Conservation (phyloP, 2,888 invertebrate species). For the Phaonia tiefii region DNA sequence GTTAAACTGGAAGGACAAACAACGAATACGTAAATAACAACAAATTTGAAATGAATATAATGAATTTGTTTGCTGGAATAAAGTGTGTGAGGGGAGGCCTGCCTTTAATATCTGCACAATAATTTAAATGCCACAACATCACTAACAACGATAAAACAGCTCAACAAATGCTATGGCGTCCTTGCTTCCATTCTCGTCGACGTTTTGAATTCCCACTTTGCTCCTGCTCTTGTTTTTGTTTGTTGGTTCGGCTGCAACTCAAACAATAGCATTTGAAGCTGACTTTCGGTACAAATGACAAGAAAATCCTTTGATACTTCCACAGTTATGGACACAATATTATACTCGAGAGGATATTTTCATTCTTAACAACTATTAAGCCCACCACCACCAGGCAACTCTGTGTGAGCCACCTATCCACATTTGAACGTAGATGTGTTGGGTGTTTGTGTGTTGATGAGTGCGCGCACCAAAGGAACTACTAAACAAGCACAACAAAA, state of each 20-base stretch:
- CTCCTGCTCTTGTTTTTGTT: background rate
- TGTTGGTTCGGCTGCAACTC: conserved; percentile 39
- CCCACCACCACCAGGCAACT: conserved; percentile 5
- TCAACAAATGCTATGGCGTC: background rate
- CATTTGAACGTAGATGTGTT: background rate
- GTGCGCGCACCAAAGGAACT: background rate
- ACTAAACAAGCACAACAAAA: conserved; percentile 11
- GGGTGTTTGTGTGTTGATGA: too few relatives aligned
- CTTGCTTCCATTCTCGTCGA: background rate
- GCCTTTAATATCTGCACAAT: conserved; percentile 13
- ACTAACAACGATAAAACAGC: conserved; percentile 3
- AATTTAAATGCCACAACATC: conserved; percentile 23
- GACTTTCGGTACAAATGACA: conserved; percentile 57
- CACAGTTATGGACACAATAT: conserved; percentile 59
- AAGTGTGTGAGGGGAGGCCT: background rate
- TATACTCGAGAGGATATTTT: conserved; percentile 55
- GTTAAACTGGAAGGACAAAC: conserved; percentile 6
- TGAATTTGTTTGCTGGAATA: background rate
- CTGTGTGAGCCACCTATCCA: conserved; percentile 4
- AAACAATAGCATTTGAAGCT: conserved; percentile 45
- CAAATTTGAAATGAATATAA: conserved; percentile 14
- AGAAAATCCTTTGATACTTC: conserved; percentile 61
- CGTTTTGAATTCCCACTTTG: background rate
- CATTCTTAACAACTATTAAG: conserved; percentile 50
- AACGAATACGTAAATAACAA: background rate